These are phyloP conservation scores for Odiellus spinosus DNA, from an alignment of 2,888 invertebrate species.

Conservation along the genomic window DNA sequence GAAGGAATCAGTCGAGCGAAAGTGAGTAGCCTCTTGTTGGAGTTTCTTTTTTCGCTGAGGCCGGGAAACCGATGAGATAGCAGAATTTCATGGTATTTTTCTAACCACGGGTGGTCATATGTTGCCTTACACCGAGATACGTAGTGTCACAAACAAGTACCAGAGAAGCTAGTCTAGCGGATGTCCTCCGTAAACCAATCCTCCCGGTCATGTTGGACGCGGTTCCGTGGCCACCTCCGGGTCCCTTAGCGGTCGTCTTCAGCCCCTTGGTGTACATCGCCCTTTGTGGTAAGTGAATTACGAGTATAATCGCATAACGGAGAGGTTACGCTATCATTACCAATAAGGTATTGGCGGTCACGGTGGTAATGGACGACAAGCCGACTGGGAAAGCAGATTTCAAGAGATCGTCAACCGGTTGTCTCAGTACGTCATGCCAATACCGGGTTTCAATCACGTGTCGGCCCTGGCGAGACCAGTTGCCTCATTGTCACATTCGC, in stretches of 20 bases:
- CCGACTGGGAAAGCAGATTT: constrained; percentile 22
- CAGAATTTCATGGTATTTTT: not conserved
- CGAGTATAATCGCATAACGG: too few relatives aligned
- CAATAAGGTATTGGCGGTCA: constrained; percentile 23
- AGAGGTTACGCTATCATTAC: too few relatives aligned
- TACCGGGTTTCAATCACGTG: too few relatives aligned
- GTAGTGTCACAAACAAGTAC: constrained; percentile 31
- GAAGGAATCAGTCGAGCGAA: constrained; percentile 31
- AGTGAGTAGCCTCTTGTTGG: constrained; percentile 25
- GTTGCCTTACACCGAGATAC: constrained; percentile 25
- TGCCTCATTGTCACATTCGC: too few relatives aligned
- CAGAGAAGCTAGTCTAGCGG: constrained; percentile 32
- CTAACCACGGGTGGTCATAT: constrained; percentile 10
- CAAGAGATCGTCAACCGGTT: constrained; percentile 20
- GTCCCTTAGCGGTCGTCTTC: constrained; percentile 32
- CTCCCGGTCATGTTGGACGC: constrained; percentile 32
- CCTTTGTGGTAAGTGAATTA: constrained; percentile 28
- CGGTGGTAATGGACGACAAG: constrained; percentile 21
- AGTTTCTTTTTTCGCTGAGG: too few relatives aligned
- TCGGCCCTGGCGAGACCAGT: too few relatives aligned
- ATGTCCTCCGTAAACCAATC: constrained; percentile 33
- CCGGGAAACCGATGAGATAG: too few relatives aligned
- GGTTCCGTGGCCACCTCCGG: constrained; percentile 34
- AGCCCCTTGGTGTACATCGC: constrained; percentile 33
- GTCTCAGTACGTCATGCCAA: constrained; percentile 14